These are phyloP conservation scores for Tinamus guttatus DNA, from an alignment of 2,113 vertebrate species.

Conservation along the genomic window DNA sequence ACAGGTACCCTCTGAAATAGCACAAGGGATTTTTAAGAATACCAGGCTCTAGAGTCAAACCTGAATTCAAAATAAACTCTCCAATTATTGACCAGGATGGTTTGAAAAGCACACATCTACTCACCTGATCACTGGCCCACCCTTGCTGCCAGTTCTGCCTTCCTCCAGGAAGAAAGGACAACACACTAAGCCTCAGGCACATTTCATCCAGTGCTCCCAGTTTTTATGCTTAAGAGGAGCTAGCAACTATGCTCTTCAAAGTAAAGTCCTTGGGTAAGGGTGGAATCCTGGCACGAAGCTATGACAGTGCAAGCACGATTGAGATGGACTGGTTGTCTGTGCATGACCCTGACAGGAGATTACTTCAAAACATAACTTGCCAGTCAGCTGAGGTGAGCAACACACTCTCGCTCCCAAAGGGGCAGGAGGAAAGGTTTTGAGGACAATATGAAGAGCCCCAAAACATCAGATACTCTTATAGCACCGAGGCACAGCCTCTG, in stretches of 20 bases:
- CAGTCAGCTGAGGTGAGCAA: not conserved
- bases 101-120: not conserved
- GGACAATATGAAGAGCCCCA: not conserved
- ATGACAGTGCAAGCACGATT: not conserved
- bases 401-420: not conserved
- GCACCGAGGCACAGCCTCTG: not conserved
- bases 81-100: not conserved
- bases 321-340: not conserved
- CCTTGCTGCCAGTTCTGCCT: not conserved
- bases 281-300: not conserved
- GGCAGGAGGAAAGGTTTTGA: not conserved
- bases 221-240: not conserved
- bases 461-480: not conserved
- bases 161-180: not conserved
- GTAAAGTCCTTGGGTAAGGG: fast-evolving
- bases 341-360: fast-evolving
- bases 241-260: not conserved
- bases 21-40: not conserved
- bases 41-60: not conserved
- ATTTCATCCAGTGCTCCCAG: not conserved
- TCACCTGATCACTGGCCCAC: not conserved
- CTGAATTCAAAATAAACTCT: not conserved
- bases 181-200: not conserved
- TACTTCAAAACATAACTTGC: not conserved
- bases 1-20: not conserved